Evolutionary conservation across 2,797 vertebrate species (phyloP).

Genomic region (Takifugu rubripes): DNA sequence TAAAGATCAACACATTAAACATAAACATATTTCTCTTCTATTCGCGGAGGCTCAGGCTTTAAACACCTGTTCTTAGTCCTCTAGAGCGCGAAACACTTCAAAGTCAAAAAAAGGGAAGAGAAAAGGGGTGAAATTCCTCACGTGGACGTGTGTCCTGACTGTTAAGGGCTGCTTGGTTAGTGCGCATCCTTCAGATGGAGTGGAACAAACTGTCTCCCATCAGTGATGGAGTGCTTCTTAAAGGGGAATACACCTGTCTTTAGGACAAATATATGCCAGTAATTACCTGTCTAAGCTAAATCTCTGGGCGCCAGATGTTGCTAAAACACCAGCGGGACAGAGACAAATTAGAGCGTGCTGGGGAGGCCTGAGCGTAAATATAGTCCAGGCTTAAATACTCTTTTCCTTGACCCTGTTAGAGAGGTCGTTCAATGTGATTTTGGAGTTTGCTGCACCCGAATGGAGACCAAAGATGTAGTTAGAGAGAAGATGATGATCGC

Average conservation of each 20-base stretch:
- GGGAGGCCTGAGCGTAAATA: constrained; percentile 75
- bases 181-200: constrained; percentile 35
- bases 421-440: constrained; percentile 76
- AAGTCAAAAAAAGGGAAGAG: background rate
- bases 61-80: too few relatives aligned
- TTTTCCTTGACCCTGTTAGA: constrained; percentile 82
- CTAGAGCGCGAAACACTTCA: constrained; percentile 4
- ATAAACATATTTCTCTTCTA: too few relatives aligned
- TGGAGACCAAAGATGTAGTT: constrained; percentile 66
- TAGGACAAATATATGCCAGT: constrained; percentile 82
- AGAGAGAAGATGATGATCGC: constrained; percentile 27
- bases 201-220: constrained; percentile 59
- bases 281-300: constrained; percentile 87
- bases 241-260: constrained; percentile 86
- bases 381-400: constrained; percentile 79
- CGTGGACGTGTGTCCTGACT: constrained; percentile 1
- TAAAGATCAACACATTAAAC: too few relatives aligned
- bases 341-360: constrained; percentile 75
- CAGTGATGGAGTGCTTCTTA: constrained; percentile 81
- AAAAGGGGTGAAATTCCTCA: background rate
- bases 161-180: constrained; percentile 15
- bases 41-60: too few relatives aligned
- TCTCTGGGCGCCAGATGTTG: constrained; percentile 83
- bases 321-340: constrained; percentile 79
- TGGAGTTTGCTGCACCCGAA: constrained; percentile 52